phyloP scores from a whole-genome alignment of 2,797 vertebrate genomes.

The Gobionotothen gibberifrons region DNA sequence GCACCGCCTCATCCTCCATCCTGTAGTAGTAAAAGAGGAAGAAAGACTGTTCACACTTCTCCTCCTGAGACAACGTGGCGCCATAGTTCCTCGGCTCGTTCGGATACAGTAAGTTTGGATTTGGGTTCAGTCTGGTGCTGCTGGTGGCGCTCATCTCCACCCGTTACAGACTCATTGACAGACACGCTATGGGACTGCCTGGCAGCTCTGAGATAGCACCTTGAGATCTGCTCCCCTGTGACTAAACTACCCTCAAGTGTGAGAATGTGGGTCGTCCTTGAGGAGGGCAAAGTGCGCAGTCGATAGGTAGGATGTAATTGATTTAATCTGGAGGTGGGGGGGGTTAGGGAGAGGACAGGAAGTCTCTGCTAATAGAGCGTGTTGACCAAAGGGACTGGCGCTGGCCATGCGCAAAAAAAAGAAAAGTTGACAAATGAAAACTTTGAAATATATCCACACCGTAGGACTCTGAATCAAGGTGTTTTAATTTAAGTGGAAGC shows the following conservation, averaged over 20 bases:
- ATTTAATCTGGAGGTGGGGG: constrained; percentile 74
- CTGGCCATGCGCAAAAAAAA: constrained; percentile 19
- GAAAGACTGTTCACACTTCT: constrained; percentile 98
- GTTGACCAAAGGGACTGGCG: constrained; percentile 48
- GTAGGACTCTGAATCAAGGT: constrained; percentile 2
- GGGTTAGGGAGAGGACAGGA: constrained; percentile 67
- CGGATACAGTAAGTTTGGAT: constrained; percentile 84
- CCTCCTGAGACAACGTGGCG: constrained; percentile 89
- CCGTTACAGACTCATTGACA: constrained; percentile 50
- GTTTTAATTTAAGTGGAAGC: background rate
- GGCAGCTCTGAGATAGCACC: background rate
- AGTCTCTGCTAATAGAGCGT: constrained; percentile 77
- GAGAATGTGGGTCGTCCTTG: constrained; percentile 74
- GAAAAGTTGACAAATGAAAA: constrained; percentile 10
- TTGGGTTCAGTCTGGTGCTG: constrained; percentile 72
- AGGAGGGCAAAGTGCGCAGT: constrained; percentile 71
- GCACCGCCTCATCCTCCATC: constrained; percentile 98
- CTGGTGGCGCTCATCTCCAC: constrained; percentile 73
- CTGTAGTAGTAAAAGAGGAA: constrained; percentile 99
- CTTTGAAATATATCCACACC: background rate
- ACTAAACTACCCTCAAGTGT: constrained; percentile 8
- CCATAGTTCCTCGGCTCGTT: constrained; percentile 88
- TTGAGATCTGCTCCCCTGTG: background rate
- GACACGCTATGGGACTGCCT: background rate
- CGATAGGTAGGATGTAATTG: constrained; percentile 71